Evolutionary conservation across 1,140 invertebrate genomes (phyloP).

Genomic region (Mercenaria mercenaria): DNA sequence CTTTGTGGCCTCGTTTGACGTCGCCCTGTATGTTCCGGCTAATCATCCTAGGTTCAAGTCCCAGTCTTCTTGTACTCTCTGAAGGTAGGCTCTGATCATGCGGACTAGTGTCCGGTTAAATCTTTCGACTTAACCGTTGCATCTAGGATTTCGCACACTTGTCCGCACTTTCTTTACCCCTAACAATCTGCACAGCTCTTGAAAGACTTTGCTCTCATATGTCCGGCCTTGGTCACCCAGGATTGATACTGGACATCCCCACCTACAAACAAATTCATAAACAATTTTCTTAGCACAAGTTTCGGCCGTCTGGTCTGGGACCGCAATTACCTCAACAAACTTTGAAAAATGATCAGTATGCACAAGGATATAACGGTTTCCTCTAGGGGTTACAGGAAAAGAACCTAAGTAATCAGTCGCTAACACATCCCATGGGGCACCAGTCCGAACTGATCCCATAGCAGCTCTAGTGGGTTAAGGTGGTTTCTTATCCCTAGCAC

Average conservation of each 20-base stretch:
- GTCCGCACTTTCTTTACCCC: neutral
- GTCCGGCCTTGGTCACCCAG: conserved; percentile 16
- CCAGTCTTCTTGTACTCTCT: neutral
- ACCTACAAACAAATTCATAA: conserved; percentile 1
- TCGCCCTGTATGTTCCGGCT: neutral
- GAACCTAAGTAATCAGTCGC: conserved; percentile 25
- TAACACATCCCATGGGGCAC: conserved; percentile 29
- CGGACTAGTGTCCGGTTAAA: neutral
- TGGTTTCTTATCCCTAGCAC: conserved; percentile 10
- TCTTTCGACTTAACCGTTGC: neutral
- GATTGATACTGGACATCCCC: neutral
- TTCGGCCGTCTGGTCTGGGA: neutral
- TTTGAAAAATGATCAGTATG: conserved; percentile 25
- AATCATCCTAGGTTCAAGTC: conserved; percentile 22
- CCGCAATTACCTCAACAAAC: conserved; percentile 4
- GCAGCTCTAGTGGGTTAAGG: neutral
- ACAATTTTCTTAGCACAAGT: neutral
- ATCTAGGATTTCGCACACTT: conserved; percentile 18
- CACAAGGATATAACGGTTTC: conserved; percentile 8
- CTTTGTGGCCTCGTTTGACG: neutral
- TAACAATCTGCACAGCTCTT: conserved; percentile 15
- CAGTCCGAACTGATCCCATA: neutral
- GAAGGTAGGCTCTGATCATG: neutral
- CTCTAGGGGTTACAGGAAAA: neutral
- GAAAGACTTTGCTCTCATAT: conserved; percentile 14